Conservation (phyloP, 1,140 invertebrate species). For the Cyclargus thomasi region DNA sequence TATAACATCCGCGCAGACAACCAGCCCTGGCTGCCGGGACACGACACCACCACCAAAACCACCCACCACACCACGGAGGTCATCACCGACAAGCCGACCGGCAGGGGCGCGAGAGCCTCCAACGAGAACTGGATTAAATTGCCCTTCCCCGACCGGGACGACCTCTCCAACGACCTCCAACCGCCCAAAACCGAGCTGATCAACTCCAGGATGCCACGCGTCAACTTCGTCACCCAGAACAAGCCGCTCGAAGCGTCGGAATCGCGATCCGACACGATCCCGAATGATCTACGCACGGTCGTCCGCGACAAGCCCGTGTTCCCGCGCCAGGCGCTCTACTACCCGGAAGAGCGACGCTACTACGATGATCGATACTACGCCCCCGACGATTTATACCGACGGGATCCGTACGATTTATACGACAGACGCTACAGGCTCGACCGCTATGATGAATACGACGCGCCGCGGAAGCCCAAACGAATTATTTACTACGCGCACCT, state of each 20-base stretch:
- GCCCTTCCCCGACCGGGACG: slow-evolving; percentile 53
- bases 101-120: slow-evolving; percentile 64
- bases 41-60: slow-evolving; percentile 54
- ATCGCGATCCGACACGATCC: slow-evolving; percentile 67
- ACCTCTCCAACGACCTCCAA: slow-evolving; percentile 48
- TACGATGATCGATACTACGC: slow-evolving; percentile 65
- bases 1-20: slow-evolving; percentile 52
- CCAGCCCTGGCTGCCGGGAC: slow-evolving; percentile 63
- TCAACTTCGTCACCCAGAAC: slow-evolving; percentile 73
- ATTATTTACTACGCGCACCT: slow-evolving; percentile 73
- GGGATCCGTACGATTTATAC: slow-evolving; percentile 63
- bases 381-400: slow-evolving; percentile 58
- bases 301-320: slow-evolving; percentile 67
- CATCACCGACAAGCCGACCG: slow-evolving; percentile 64
- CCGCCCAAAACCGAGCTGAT: slow-evolving; percentile 60
- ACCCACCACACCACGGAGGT: slow-evolving; percentile 51
- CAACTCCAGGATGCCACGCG: slow-evolving; percentile 68
- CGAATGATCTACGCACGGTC: slow-evolving; percentile 69
- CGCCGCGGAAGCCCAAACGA: slow-evolving; percentile 67
- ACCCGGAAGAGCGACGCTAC: slow-evolving; percentile 63
- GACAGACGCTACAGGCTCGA: slow-evolving; percentile 60
- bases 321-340: slow-evolving; percentile 68
- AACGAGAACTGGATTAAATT: slow-evolving; percentile 74
- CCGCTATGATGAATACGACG: slow-evolving; percentile 64
- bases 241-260: slow-evolving; percentile 68